Evolutionary conservation across 2,888 invertebrate species (phyloP).

Genomic region (Acronicta leporina): DNA sequence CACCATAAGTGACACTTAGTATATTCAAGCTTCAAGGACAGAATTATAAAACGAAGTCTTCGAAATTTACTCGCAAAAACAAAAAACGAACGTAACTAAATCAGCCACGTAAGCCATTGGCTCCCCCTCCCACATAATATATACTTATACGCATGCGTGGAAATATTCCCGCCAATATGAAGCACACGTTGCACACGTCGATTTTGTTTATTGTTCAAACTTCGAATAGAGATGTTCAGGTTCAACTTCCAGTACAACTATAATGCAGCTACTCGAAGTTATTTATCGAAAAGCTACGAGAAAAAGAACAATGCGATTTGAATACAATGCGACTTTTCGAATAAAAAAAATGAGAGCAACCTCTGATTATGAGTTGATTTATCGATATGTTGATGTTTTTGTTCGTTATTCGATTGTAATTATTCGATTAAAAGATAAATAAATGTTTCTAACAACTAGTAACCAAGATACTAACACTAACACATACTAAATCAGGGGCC

Average conservation of each 20-base stretch:
- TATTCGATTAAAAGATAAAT: not conserved
- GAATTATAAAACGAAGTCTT: too few relatives aligned
- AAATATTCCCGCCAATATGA: slow-evolving; percentile 15
- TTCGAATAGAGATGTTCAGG: slow-evolving; percentile 20
- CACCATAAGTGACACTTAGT: too few relatives aligned
- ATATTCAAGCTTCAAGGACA: too few relatives aligned
- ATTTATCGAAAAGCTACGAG: slow-evolving; percentile 6
- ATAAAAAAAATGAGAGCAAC: not conserved
- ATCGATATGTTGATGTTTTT: not conserved
- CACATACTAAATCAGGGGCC: too few relatives aligned
- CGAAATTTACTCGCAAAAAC: too few relatives aligned
- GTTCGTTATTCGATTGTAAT: not conserved
- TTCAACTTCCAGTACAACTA: slow-evolving; percentile 8
- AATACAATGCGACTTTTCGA: too few relatives aligned
- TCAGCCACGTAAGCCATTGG: too few relatives aligned
- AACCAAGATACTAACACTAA: too few relatives aligned
- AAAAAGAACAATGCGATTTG: not conserved
- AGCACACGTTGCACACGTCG: slow-evolving; percentile 8
- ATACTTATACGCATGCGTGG: not conserved
- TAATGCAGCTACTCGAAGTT: not conserved
- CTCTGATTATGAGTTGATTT: not conserved
- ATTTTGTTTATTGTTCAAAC: slow-evolving; percentile 33
- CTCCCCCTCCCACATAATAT: too few relatives aligned
- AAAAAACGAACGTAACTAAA: too few relatives aligned
- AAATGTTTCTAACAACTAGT: too few relatives aligned